phyloP scores from a whole-genome alignment of 2,888 invertebrate genomes.

The Synanthedon andrenaeformis region DNA sequence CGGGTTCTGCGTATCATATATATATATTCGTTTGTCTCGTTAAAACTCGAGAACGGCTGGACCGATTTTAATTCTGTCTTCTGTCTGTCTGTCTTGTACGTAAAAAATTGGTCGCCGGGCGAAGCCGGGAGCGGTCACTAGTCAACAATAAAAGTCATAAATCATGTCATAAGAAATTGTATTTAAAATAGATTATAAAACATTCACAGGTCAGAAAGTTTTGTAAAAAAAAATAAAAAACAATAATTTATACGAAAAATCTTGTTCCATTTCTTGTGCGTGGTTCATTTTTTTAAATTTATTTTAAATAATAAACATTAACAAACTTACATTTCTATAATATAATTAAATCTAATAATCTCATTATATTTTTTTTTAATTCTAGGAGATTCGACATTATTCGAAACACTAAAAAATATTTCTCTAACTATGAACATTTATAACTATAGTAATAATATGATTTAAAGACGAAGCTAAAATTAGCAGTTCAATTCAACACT shows the following conservation, averaged over 20 bases:
- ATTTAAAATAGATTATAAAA: constrained; percentile 55
- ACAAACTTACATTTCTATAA: constrained; percentile 30
- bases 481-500: constrained; percentile 44
- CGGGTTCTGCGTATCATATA: too few relatives aligned
- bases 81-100: too few relatives aligned
- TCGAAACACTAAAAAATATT: constrained; percentile 22
- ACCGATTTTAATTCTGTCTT: too few relatives aligned
- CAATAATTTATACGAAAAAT: constrained; percentile 65
- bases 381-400: constrained; percentile 52
- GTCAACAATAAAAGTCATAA: too few relatives aligned
- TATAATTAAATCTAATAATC: constrained; percentile 47
- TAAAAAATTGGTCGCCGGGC: too few relatives aligned
- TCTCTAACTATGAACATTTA: constrained; percentile 22
- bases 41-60: too few relatives aligned
- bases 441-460: constrained; percentile 13
- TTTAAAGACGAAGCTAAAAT: constrained; percentile 15
- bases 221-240: constrained; percentile 21
- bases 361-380: constrained; percentile 40
- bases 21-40: too few relatives aligned
- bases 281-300: constrained; percentile 25
- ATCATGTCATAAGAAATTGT: constrained; percentile 28
- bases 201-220: constrained; percentile 32
- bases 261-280: constrained; percentile 50
- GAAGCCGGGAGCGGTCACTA: too few relatives aligned
- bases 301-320: constrained; percentile 50